phyloP scores from a whole-genome alignment of 1,140 invertebrate species.

The Heliconius himera region DNA sequence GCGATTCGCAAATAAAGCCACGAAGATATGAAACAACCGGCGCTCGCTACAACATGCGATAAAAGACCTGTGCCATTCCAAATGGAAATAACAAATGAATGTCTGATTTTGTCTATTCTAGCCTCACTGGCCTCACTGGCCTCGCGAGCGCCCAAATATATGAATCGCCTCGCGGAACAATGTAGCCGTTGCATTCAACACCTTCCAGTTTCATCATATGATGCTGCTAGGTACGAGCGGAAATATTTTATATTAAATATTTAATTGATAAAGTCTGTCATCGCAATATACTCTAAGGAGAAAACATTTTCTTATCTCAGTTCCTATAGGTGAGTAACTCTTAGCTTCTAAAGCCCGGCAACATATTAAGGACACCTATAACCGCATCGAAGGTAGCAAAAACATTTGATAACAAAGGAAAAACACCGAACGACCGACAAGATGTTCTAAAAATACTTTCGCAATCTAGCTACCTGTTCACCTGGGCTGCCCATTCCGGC shows the following conservation, averaged over 20 bases:
- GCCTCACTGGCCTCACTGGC: constrained; percentile 35
- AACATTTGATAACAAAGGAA: constrained; percentile 79
- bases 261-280: constrained; percentile 10
- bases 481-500: constrained; percentile 76
- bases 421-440: constrained; percentile 75
- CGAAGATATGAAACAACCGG: constrained; percentile 73
- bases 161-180: neutral
- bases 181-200: neutral
- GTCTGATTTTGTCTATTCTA: constrained; percentile 51
- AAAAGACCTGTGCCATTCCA: constrained; percentile 66
- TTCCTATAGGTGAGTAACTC: constrained; percentile 47
- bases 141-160: constrained; percentile 19
- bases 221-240: neutral
- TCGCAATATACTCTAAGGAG: constrained; percentile 29
- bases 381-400: constrained; percentile 64
- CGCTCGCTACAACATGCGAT: constrained; percentile 69
- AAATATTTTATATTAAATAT: constrained; percentile 16
- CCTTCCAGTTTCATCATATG: neutral
- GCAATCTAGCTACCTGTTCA: constrained; percentile 79
- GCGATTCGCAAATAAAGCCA: constrained; percentile 79
- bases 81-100: constrained; percentile 72
- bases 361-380: constrained; percentile 66
- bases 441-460: constrained; percentile 80
- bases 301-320: constrained; percentile 51
- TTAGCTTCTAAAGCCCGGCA: constrained; percentile 51